phyloP scores from a whole-genome alignment of 2,113 vertebrate genomes.

The Gambusia affinis region DNA sequence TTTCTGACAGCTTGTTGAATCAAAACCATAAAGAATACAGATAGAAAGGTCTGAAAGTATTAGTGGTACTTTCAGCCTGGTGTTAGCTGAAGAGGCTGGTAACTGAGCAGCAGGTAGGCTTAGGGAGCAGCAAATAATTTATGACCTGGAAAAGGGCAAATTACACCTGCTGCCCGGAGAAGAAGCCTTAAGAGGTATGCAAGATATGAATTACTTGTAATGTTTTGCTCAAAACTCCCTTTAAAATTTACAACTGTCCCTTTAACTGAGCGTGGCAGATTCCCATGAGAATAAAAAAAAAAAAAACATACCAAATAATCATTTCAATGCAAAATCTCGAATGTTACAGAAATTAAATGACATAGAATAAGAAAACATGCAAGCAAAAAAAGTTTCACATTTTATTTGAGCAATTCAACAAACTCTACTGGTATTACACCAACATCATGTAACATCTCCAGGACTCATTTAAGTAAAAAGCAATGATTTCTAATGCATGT shows the following conservation, averaged over 20 bases:
- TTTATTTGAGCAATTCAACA: slow-evolving; percentile 1
- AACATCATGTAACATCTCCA: slow-evolving; percentile 10
- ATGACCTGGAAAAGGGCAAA: too few relatives aligned
- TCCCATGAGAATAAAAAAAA: background rate
- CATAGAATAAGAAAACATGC: background rate
- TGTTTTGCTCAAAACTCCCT: background rate
- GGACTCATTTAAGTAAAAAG: background rate
- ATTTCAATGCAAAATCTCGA: background rate
- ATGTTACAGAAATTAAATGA: background rate
- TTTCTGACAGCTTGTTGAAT: too few relatives aligned
- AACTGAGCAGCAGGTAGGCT: too few relatives aligned
- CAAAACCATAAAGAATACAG: too few relatives aligned
- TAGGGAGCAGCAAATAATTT: too few relatives aligned
- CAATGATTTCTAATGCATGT: background rate
- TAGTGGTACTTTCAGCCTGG: too few relatives aligned
- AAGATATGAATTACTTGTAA: background rate
- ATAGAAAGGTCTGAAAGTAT: too few relatives aligned
- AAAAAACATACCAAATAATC: background rate
- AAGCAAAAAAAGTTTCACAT: background rate
- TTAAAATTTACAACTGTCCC: background rate
- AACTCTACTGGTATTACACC: slow-evolving; percentile 17
- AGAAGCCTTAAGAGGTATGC: too few relatives aligned
- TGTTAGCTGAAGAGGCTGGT: too few relatives aligned
- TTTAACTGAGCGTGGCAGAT: background rate
- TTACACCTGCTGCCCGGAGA: too few relatives aligned